Percentiles rank a stretch among this genome's conserved stretches.
These are phyloP conservation scores for Lasioglossum leucozonium DNA, from an alignment of 2,888 invertebrate species.

Conservation along the genomic window DNA sequence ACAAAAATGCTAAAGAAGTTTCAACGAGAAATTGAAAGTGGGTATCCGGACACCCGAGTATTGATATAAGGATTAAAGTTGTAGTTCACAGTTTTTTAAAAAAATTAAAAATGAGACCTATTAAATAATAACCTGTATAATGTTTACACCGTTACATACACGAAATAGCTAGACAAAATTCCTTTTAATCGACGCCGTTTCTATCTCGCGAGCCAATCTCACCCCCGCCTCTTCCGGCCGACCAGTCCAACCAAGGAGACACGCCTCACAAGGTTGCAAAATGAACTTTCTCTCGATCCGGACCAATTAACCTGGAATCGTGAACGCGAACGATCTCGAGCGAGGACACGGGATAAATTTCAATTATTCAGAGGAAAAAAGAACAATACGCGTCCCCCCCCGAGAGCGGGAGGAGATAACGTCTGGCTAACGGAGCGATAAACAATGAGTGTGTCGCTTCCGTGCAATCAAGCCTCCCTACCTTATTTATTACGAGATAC, in stretches of 20 bases:
- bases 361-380: constrained; percentile 45
- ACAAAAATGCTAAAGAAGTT: no score
- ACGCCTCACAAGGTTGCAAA: constrained; percentile 34
- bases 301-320: constrained; percentile 48
- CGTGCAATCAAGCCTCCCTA: neutral
- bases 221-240: constrained; percentile 16
- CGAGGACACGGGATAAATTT: constrained; percentile 41
- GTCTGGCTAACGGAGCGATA: constrained; percentile 27
- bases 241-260: constrained; percentile 18
- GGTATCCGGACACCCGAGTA: no score
- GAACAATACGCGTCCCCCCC: constrained; percentile 36
- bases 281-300: constrained; percentile 34
- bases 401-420: constrained; percentile 25
- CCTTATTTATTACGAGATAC: neutral
- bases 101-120: no score
- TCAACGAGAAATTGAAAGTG: no score
- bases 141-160: neutral
- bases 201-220: constrained; percentile 16
- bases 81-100: no score
- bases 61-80: no score
- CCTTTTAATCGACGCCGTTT: neutral
- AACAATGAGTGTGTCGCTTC: constrained; percentile 22
- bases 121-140: neutral
- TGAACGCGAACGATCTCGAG: constrained; percentile 5
- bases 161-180: neutral